phyloP scores from a whole-genome alignment of 2,797 vertebrate species.

The Pipistrellus pipistrellus region DNA sequence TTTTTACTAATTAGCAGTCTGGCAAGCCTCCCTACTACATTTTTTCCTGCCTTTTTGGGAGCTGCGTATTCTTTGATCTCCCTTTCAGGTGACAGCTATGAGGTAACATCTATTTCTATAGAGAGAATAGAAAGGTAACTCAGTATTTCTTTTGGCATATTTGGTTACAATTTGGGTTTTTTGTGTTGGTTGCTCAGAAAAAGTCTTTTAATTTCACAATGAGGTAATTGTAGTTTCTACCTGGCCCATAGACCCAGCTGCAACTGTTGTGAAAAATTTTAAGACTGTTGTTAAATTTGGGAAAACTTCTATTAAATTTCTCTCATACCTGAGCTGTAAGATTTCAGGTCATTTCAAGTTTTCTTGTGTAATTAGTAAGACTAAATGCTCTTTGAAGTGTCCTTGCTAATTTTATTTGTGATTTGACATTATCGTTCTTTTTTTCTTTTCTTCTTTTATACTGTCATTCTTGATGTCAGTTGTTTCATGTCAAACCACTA shows the following conservation, averaged over 20 bases:
- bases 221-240: neutral
- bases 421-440: neutral
- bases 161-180: neutral
- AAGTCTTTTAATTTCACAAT: neutral
- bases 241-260: neutral
- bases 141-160: neutral
- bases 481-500: neutral
- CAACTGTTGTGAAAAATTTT: neutral
- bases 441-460: neutral
- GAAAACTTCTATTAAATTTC: neutral
- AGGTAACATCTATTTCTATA: neutral
- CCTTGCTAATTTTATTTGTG: neutral
- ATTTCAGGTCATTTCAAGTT: neutral
- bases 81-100: neutral
- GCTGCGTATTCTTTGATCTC: neutral
- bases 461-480: neutral
- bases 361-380: neutral
- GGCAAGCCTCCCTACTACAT: too few species aligned
- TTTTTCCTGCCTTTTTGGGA: neutral
- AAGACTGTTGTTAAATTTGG: neutral
- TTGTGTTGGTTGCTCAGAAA: neutral
- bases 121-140: neutral
- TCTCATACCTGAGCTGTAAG: neutral
- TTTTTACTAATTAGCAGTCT: neutral
- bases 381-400: neutral